Percentiles rank a stretch among this genome's conserved stretches.
These are phyloP conservation scores for Oppia nitens DNA, from an alignment of 1,140 invertebrate species.

Conservation along the genomic window DNA sequence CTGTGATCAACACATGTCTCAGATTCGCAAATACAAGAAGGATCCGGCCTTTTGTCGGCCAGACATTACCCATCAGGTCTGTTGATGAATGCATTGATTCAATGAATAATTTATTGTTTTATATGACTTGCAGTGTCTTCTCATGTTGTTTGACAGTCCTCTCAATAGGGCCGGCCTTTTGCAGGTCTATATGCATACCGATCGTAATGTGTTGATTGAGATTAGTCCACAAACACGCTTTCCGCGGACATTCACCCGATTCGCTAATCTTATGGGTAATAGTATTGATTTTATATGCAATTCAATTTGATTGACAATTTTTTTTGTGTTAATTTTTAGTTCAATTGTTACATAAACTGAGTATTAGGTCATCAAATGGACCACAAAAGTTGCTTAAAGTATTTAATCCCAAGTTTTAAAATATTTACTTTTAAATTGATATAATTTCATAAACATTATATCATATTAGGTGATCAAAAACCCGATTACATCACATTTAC, in stretches of 20 bases:
- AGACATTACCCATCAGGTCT: slow-evolving; percentile 75
- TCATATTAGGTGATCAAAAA: slow-evolving; percentile 71
- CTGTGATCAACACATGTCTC: slow-evolving; percentile 72
- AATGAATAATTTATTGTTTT: neutral
- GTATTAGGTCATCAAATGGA: slow-evolving; percentile 70
- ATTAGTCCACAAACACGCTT: slow-evolving; percentile 96
- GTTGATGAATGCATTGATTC: neutral
- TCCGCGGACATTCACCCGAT: slow-evolving; percentile 92
- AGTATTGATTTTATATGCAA: slow-evolving; percentile 18
- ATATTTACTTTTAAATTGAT: no score
- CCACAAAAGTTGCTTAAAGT: slow-evolving; percentile 75
- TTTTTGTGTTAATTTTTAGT: slow-evolving; percentile 43
- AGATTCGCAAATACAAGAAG: slow-evolving; percentile 66
- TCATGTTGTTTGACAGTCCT: slow-evolving; percentile 93
- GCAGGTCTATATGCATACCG: slow-evolving; percentile 83
- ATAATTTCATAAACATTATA: no score
- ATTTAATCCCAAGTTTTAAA: slow-evolving; percentile 1
- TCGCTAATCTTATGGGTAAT: slow-evolving; percentile 93
- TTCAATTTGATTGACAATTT: slow-evolving; percentile 22
- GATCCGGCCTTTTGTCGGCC: slow-evolving; percentile 69
- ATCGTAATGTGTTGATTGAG: slow-evolving; percentile 94
- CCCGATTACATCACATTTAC: slow-evolving; percentile 82
- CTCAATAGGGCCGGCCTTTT: slow-evolving; percentile 46
- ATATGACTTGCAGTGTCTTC: slow-evolving; percentile 32
- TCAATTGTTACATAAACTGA: slow-evolving; percentile 86